Percentiles rank a stretch among this genome's conserved stretches.
Conservation (phyloP, 2,888 invertebrate species). For the Elysia crispata region DNA sequence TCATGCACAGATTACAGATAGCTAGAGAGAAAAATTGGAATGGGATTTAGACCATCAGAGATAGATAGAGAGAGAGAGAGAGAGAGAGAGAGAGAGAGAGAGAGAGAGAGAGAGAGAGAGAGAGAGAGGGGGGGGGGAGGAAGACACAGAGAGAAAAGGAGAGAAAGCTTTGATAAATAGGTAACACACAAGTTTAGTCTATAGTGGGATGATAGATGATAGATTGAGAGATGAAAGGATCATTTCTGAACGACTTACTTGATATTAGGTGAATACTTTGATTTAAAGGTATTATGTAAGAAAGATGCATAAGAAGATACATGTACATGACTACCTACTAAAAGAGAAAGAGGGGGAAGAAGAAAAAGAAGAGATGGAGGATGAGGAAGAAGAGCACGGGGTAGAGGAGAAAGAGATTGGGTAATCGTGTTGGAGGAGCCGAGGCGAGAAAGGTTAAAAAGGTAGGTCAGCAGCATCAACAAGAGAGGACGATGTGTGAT, state of each 20-base stretch:
- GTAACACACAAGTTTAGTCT: neutral
- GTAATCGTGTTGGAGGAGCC: too few species aligned
- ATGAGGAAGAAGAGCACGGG: neutral
- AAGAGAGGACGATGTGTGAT: too few species aligned
- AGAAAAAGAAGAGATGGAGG: neutral
- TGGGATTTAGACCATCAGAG: neutral
- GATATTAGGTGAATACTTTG: too few species aligned
- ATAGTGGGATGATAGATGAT: neutral
- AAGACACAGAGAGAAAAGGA: too few species aligned
- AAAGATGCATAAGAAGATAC: neutral
- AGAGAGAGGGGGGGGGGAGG: slow-evolving; percentile 1
- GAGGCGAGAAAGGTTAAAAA: too few species aligned
- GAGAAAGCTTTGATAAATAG: neutral
- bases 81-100: neutral
- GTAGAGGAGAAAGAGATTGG: neutral
- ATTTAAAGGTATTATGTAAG: too few species aligned
- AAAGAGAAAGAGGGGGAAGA: neutral
- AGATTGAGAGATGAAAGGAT: neutral
- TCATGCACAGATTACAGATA: neutral
- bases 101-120: neutral
- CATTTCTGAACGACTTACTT: too few species aligned
- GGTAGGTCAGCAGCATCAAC: too few species aligned
- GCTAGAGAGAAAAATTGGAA: neutral
- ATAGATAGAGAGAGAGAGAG: too few species aligned
- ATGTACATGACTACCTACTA: neutral